phyloP scores from a whole-genome alignment of 2,888 invertebrate genomes.

The Cephus runcator region DNA sequence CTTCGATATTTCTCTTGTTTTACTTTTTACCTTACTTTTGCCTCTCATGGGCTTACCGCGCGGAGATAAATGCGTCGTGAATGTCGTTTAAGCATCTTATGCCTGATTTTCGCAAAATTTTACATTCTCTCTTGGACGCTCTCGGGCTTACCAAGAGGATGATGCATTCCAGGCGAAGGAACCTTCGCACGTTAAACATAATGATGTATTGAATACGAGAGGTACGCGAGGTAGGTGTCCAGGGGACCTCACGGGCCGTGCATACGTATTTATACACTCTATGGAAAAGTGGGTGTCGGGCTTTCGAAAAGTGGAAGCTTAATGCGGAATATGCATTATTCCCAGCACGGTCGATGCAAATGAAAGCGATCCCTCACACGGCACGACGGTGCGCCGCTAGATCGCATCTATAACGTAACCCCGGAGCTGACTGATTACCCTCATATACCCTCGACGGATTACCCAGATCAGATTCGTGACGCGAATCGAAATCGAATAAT shows the following conservation, averaged over 20 bases:
- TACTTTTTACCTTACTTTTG: background rate
- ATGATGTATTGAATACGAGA: background rate
- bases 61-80: background rate
- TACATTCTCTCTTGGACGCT: background rate
- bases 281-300: background rate
- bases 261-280: background rate
- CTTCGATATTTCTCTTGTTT: slow-evolving; percentile 7
- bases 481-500: slow-evolving; percentile 28
- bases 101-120: slow-evolving; percentile 18
- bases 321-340: slow-evolving; percentile 42
- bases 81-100: slow-evolving; percentile 10
- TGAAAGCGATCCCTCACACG: slow-evolving; percentile 49
- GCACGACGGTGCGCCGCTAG: slow-evolving; percentile 22
- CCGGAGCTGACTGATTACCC: slow-evolving; percentile 52
- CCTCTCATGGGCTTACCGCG: background rate
- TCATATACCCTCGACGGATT: slow-evolving; percentile 51
- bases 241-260: background rate
- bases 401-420: background rate
- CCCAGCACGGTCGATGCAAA: slow-evolving; percentile 58
- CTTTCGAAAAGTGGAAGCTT: slow-evolving; percentile 3
- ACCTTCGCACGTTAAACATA: background rate
- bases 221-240: background rate
- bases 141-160: background rate
- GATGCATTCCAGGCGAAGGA: background rate
- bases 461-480: slow-evolving; percentile 51